A percentile compares a stretch with the other conserved stretches of the same genome.
Evolutionary conservation across 2,888 invertebrate species (phyloP).

Genomic region (Ormyrus labotus): DNA sequence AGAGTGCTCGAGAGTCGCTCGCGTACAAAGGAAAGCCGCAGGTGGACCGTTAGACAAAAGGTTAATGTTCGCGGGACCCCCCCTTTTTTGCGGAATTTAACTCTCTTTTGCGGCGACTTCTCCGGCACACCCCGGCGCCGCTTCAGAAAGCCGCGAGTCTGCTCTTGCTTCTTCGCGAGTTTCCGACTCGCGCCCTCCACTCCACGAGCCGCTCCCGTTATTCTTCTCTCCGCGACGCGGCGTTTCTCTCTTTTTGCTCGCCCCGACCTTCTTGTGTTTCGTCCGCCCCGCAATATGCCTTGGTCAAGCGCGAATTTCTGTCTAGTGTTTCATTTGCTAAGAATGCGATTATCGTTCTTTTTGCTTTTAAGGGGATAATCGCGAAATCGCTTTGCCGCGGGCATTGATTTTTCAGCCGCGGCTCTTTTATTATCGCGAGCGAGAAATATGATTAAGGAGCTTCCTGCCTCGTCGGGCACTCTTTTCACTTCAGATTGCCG

Average conservation of each 20-base stretch:
- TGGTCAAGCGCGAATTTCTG: neutral
- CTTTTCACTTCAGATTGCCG: no score
- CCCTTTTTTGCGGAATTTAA: conserved; percentile 64
- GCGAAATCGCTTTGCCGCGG: no score
- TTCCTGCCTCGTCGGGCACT: no score
- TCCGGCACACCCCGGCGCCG: no score
- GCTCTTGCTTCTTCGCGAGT: neutral
- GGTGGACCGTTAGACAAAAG: conserved; percentile 69
- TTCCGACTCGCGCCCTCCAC: no score
- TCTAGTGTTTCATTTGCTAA: conserved; percentile 10
- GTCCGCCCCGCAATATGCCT: no score
- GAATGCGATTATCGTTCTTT: neutral
- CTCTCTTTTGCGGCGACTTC: conserved; percentile 55
- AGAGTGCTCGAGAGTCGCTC: conserved; percentile 38
- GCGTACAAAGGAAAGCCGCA: conserved; percentile 69
- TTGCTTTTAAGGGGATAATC: neutral
- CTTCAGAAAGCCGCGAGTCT: neutral
- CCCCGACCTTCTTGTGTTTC: neutral
- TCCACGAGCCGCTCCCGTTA: neutral
- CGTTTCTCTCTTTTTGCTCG: neutral
- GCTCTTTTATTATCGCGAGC: no score
- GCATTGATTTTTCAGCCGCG: no score
- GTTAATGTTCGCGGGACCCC: conserved; percentile 68
- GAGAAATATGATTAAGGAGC: no score
- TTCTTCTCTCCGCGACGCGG: neutral